These are phyloP conservation scores for Metallyticus violacea DNA, from an alignment of 2,888 invertebrate species.

Conservation along the genomic window DNA sequence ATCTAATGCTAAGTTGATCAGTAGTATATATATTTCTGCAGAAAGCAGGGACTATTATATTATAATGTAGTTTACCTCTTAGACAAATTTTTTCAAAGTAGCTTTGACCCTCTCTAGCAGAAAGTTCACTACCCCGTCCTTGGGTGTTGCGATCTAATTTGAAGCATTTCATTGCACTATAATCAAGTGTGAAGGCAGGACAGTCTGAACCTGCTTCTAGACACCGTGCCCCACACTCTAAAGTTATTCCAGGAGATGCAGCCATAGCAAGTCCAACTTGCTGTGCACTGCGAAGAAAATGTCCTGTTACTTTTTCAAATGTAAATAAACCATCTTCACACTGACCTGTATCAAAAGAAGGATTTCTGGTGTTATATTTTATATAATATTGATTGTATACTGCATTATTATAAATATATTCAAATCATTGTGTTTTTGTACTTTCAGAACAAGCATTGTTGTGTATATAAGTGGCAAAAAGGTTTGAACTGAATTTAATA, in stretches of 20 bases:
- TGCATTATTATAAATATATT: neutral
- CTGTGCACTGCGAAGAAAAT: constrained; percentile 45
- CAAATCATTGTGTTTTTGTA: neutral
- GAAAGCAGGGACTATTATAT: no score
- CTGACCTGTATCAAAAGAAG: constrained; percentile 41
- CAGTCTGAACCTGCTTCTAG: constrained; percentile 46
- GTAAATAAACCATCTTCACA: constrained; percentile 48
- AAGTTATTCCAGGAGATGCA: constrained; percentile 41
- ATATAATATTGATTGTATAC: neutral
- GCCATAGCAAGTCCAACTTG: constrained; percentile 44
- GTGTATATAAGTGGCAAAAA: no score
- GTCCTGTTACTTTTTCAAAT: constrained; percentile 48
- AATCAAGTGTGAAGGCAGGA: constrained; percentile 48
- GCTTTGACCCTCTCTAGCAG: constrained; percentile 44
- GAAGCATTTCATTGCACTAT: constrained; percentile 46
- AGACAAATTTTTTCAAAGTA: constrained; percentile 50
- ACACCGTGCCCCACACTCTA: constrained; percentile 43
- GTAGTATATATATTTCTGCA: no score
- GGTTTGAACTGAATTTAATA: neutral
- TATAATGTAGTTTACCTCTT: constrained; percentile 39
- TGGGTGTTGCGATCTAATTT: constrained; percentile 49
- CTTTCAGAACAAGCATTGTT: no score
- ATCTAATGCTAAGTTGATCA: no score
- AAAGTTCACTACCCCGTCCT: constrained; percentile 44
- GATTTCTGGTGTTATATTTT: neutral